Base-by-base conservation (phyloP, 2,113 vertebrate genomes). In the Chascanopsetta lugubris region DNA sequence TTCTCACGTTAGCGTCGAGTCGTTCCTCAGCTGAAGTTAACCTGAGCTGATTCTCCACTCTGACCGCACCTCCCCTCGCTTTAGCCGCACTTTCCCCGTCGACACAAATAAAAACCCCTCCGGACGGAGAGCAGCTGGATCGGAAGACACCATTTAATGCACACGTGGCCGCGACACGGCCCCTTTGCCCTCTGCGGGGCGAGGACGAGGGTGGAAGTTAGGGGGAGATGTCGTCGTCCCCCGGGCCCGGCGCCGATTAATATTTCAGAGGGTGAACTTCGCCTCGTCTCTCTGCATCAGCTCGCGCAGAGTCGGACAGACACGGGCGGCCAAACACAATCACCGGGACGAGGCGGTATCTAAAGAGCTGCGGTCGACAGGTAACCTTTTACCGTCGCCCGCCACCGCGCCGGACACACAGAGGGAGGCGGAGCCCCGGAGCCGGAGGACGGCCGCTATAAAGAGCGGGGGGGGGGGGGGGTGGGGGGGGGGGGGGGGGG, bases 201-300 rank as follows among this genome's bases (percentile, higher is more conserved):
- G 40, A 61, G 40, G 71, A 56, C 21, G 69, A 69, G 85, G 57
- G 61, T 62, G 43, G 69, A 77, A 84, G 78, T 84, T 76, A 65
- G 61, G 75, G 61, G 75, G 61, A 85, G 69, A 79, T 65, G 78
- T 72, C 65, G 8, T 80, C n/a, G n/a, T n/a, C n/a, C n/a, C 77
- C 73, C 50, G 43, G 21, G 49, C 54, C 61, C 67, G 36, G 51
- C 5, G 45, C 29, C 47, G 57, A 80, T 90, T 47, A 91, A 89
- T 91, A 84, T 90, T 91, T 89, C 53, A 91, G 75, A 25, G 22
- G 30, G 21, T 78, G 67, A 77, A 77, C 53, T 82, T 72, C 1
- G 59, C 75, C 61, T 81, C 53, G 79, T 90, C 90, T 86, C 82
- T 75, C 77, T 71, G 67, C 82, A 87, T 90, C 82, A 86, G 26